Percentiles rank a stretch among this genome's conserved stretches.
phyloP scores from a whole-genome alignment of 1,140 invertebrate species.

The Lucilia cuprina region DNA sequence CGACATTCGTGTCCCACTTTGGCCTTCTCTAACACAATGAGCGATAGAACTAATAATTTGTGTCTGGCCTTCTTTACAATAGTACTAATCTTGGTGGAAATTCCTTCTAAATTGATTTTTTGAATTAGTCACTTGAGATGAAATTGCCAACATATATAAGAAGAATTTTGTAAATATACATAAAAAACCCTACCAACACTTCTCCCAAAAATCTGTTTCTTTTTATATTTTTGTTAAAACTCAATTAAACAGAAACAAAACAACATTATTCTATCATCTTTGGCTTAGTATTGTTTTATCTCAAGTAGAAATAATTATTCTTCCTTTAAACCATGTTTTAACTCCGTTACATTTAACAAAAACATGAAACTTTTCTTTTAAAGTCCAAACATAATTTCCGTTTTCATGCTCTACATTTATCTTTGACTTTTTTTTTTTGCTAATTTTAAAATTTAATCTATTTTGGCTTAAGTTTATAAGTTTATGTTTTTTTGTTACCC shows the following conservation, averaged over 20 bases:
- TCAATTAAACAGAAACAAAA: background rate
- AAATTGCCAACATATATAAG: no score
- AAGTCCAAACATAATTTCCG: constrained; percentile 1
- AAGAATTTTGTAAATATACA: no score
- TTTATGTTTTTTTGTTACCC: background rate
- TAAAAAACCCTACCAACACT: background rate
- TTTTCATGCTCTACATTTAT: background rate
- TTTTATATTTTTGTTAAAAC: background rate
- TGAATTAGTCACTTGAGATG: no score
- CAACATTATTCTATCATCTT: background rate
- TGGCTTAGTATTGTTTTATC: background rate
- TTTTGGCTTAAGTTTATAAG: background rate
- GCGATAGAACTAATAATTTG: no score
- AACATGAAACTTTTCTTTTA: background rate
- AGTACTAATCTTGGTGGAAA: no score
- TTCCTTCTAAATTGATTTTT: no score
- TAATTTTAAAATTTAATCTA: background rate
- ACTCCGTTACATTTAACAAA: background rate
- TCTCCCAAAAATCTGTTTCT: background rate
- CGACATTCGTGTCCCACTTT: no score
- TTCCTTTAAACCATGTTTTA: background rate
- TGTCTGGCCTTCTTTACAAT: no score
- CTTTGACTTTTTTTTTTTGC: no score
- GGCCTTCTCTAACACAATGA: no score
- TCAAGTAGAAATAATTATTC: background rate